Conservation (phyloP, 2,113 vertebrate genomes). For the Corvus hawaiiensis region DNA sequence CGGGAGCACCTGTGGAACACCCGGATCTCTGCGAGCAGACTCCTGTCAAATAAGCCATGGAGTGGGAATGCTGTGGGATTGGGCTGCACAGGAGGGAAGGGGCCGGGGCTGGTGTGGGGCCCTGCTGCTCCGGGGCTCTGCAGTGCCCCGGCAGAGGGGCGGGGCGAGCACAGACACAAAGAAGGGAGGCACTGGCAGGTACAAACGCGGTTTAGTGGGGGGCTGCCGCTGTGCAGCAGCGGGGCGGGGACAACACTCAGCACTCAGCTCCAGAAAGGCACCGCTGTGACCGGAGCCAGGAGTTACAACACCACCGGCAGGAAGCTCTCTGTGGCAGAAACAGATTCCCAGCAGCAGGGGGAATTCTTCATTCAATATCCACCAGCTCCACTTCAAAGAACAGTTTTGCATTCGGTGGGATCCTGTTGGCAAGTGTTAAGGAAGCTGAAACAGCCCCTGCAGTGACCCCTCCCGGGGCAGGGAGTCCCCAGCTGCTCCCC, state of each 20-base stretch:
- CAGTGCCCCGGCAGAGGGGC: neutral
- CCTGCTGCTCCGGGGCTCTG: neutral
- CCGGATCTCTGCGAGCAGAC: neutral
- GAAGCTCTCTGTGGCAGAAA: neutral
- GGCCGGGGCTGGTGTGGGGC: neutral
- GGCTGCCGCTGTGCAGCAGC: neutral
- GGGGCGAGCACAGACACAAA: neutral
- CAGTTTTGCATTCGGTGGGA: constrained; percentile 94
- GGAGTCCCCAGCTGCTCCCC: neutral
- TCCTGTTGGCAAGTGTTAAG: constrained; percentile 82
- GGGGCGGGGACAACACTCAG: neutral
- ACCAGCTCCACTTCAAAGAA: constrained; percentile 94
- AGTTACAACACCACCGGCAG: neutral
- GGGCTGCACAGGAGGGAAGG: neutral
- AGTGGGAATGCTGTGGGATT: neutral
- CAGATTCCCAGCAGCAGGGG: neutral
- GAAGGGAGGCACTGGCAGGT: neutral
- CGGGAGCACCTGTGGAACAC: neutral
- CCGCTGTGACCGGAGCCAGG: neutral
- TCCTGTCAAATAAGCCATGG: rapidly evolving
- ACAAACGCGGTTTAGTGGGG: constrained; percentile 37
- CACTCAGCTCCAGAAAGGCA: neutral
- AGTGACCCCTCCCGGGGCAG: neutral
- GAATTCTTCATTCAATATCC: constrained; percentile 77
- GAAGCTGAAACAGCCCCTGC: neutral